Base-by-base conservation (phyloP, 2,113 vertebrate species). In the Aegotheles bennettii region DNA sequence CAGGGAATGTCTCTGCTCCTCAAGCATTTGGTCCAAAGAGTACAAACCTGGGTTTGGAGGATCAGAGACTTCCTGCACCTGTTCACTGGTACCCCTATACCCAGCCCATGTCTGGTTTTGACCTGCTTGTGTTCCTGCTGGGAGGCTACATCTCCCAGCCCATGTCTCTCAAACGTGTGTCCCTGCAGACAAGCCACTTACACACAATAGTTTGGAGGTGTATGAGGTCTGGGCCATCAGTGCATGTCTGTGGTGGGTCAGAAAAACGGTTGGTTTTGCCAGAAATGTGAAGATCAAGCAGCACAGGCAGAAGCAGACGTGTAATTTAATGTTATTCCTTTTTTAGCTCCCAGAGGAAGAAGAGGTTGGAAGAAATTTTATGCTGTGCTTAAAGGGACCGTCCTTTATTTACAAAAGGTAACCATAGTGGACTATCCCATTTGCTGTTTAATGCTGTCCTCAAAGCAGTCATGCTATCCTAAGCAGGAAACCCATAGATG, bases 341-440 rank as follows among this genome's bases (percentile, higher is more conserved):
- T 95, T 76, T 73, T 89, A 99, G 99, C 99, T 33, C 99, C 99
- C 20, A 98, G 99, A 97, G 99, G 99, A 96, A 99, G 99, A 61
- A 98, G 99, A 93, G 99, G 99, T 83, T 99, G 99, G 99, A 99
- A 99, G 98, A 99, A 99, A 96, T 99, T 99, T 97, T 99, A 99
- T 68, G 99, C 99, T 23, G 99, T 99, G 90, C 98, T 99, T 90
- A 99, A 99, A 97, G 99, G 99, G 92, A 99, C 99, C 93, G 98
- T 99, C 96, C 96, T 99, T 77, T 99, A 99, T 97, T 98, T 99
- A 90, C 99, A 99, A 96, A 99, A 99, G 99, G 99, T 99, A 98
- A 97, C 42, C 1, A 3, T 16, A 42, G 29, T 64, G n/a, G 10
- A 28, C 60, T 78, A 4, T 57, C 28, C 35, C 38, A 16, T 82